Evolutionary conservation across 2,888 invertebrate species (phyloP).

Genomic region (Drosophila cognata): DNA sequence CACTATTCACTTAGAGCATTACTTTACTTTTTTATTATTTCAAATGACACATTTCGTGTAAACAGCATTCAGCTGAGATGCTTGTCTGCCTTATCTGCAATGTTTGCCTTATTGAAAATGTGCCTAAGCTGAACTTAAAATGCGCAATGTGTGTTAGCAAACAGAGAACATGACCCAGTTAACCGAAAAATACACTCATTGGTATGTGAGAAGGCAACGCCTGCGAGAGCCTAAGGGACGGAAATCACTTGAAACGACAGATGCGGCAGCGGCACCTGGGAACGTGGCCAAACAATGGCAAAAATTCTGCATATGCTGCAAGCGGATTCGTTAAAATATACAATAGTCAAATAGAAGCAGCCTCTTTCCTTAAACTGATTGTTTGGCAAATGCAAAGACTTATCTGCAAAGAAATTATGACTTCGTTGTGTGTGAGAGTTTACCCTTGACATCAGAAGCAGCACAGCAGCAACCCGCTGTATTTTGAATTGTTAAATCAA

Average conservation of each 20-base stretch:
- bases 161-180: constrained; percentile 36
- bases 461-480: constrained; percentile 1
- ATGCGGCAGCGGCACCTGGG: constrained; percentile 54
- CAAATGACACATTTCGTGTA: constrained; percentile 27
- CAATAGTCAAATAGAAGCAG: constrained; percentile 17
- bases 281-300: constrained; percentile 50
- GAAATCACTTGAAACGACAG: constrained; percentile 65
- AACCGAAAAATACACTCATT: constrained; percentile 50
- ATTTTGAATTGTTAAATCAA: constrained; percentile 34
- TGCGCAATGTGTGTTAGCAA: constrained; percentile 56
- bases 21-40: constrained; percentile 18
- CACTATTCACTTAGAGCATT: constrained; percentile 3
- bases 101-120: constrained; percentile 37
- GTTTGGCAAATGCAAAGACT: constrained; percentile 53
- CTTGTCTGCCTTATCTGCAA: constrained; percentile 5
- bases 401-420: constrained; percentile 39
- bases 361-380: constrained; percentile 25
- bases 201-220: constrained; percentile 58
- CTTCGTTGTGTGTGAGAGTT: constrained; percentile 7
- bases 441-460: constrained; percentile 14
- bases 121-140: constrained; percentile 64
- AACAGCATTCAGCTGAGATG: constrained; percentile 4
- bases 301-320: constrained; percentile 44
- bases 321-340: constrained; percentile 37
- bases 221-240: constrained; percentile 42